These are phyloP conservation scores for Nesoenas mayeri DNA, from an alignment of 2,113 vertebrate genomes.

Conservation along the genomic window DNA sequence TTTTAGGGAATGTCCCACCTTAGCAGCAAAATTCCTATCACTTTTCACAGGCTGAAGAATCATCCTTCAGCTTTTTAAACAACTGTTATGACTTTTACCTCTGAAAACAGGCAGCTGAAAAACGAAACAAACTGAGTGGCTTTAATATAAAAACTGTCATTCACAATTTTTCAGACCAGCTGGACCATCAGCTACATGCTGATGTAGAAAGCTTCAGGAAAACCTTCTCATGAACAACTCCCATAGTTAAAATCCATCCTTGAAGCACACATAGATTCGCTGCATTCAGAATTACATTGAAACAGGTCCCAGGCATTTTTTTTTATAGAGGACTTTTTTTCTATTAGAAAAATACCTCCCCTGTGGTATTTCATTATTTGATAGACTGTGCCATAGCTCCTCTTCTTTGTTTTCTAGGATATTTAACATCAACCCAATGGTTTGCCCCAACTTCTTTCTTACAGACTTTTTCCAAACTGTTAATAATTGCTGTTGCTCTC, in stretches of 20 bases:
- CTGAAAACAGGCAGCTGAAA: neutral
- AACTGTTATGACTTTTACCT: neutral
- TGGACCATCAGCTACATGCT: neutral
- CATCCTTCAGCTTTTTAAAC: neutral
- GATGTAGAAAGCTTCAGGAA: neutral
- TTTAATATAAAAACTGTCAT: neutral
- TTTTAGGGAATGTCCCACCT: neutral
- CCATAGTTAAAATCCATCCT: neutral
- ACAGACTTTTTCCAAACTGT: neutral
- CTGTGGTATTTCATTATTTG: neutral
- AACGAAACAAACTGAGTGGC: neutral
- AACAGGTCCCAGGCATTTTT: neutral
- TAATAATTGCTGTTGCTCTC: neutral
- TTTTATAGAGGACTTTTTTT: neutral
- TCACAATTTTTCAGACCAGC: neutral
- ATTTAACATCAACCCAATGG: neutral
- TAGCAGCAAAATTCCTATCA: neutral
- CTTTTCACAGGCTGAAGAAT: neutral
- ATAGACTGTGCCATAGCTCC: neutral
- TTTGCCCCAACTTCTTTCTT: neutral
- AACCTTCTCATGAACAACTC: neutral
- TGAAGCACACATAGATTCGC: neutral
- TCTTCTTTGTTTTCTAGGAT: neutral
- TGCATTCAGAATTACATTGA: neutral
- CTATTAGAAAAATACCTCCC: neutral